Conservation (phyloP, 2,797 vertebrate species). For the Anguilla anguilla region DNA sequence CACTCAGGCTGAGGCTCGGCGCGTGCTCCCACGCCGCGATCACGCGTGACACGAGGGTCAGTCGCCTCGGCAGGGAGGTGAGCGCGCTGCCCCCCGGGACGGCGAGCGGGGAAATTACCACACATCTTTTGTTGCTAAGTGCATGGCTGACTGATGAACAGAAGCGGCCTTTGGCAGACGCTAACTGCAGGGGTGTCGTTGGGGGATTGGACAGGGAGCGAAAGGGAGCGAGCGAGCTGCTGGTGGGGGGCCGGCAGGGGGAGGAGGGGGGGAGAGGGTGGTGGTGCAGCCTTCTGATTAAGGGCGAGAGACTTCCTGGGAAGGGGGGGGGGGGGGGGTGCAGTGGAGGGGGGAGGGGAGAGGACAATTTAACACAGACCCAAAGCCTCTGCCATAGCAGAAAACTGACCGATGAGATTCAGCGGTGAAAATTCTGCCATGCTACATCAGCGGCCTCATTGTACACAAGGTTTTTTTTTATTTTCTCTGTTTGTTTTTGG, state of each 20-base stretch:
- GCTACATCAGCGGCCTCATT: slow-evolving; percentile 62
- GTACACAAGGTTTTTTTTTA: slow-evolving; percentile 53
- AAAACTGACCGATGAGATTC: slow-evolving; percentile 61
- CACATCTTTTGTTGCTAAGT: slow-evolving; percentile 76
- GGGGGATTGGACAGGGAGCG: slow-evolving; percentile 53
- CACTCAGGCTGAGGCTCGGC: slow-evolving; percentile 61
- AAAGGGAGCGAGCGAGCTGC: slow-evolving; percentile 42
- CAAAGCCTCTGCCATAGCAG: slow-evolving; percentile 67
- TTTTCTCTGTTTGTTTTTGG: slow-evolving; percentile 38
- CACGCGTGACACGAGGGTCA: slow-evolving; percentile 71
- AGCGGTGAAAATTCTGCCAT: slow-evolving; percentile 56
- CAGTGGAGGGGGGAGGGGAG: slow-evolving; percentile 57
- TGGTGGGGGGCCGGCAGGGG: slow-evolving; percentile 53
- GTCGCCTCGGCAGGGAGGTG: slow-evolving; percentile 39
- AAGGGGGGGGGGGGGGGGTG: slow-evolving; percentile 53
- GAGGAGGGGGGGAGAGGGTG: slow-evolving; percentile 48
- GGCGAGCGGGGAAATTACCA: slow-evolving; percentile 67
- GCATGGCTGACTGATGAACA: slow-evolving; percentile 75
- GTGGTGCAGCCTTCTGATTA: slow-evolving; percentile 71
- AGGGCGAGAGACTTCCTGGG: slow-evolving; percentile 67
- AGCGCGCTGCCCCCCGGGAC: slow-evolving; percentile 44
- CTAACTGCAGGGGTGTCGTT: slow-evolving; percentile 75
- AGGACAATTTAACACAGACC: slow-evolving; percentile 71
- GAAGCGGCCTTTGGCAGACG: slow-evolving; percentile 74
- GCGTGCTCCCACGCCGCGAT: slow-evolving; percentile 54